phyloP scores from a whole-genome alignment of 2,797 vertebrate species.

The Benthosema pterotum region DNA sequence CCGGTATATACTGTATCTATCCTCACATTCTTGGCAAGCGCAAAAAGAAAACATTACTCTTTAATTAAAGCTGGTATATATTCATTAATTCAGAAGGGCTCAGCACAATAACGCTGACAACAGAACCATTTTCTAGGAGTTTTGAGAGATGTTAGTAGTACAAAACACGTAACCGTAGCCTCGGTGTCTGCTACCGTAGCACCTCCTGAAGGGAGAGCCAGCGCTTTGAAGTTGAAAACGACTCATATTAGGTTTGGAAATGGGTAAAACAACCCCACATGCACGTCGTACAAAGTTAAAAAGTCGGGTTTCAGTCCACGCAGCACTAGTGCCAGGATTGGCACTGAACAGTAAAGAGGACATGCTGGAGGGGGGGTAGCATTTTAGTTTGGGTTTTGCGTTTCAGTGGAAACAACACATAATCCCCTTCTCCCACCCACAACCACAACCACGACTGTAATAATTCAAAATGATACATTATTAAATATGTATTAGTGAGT shows the following conservation, averaged over 20 bases:
- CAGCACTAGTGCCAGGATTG: slow-evolving; percentile 21
- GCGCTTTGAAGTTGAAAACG: slow-evolving; percentile 48
- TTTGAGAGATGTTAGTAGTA: slow-evolving; percentile 39
- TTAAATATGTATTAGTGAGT: slow-evolving; percentile 14
- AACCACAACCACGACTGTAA: slow-evolving; percentile 12
- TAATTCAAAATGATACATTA: slow-evolving; percentile 16
- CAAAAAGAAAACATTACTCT: not conserved
- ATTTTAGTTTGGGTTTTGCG: slow-evolving; percentile 21
- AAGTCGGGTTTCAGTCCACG: slow-evolving; percentile 32
- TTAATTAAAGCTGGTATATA: not conserved
- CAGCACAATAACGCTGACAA: slow-evolving; percentile 12
- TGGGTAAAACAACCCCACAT: slow-evolving; percentile 52
- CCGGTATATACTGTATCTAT: too few relatives aligned
- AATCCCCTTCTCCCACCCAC: slow-evolving; percentile 12
- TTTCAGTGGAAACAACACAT: slow-evolving; percentile 17
- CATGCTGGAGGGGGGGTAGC: slow-evolving; percentile 15
- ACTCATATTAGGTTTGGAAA: slow-evolving; percentile 42
- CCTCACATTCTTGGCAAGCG: not conserved
- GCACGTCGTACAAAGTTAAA: slow-evolving; percentile 51
- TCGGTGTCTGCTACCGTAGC: slow-evolving; percentile 32
- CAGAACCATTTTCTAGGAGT: not conserved
- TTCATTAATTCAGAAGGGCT: slow-evolving; percentile 22
- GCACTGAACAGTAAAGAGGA: slow-evolving; percentile 17
- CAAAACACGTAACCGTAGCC: slow-evolving; percentile 22
- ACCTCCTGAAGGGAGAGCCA: slow-evolving; percentile 30